Evolutionary conservation across 2,113 vertebrate genomes (phyloP).

Genomic region (Pomatostomus ruficeps): DNA sequence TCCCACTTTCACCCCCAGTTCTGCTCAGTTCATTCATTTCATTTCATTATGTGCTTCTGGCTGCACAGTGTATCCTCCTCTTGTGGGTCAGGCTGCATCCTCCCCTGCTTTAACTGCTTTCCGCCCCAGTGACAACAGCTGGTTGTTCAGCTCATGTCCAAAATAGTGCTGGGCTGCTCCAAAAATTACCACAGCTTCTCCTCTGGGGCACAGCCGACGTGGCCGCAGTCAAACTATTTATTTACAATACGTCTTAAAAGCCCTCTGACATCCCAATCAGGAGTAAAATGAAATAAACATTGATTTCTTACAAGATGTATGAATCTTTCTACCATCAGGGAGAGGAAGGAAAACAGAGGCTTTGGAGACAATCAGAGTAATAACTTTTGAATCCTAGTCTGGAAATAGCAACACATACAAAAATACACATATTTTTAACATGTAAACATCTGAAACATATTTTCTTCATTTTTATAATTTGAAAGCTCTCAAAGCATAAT

Average conservation of each 20-base stretch:
- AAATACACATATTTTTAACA: neutral
- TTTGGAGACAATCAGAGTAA: neutral
- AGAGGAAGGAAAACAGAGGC: neutral
- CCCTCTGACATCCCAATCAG: neutral
- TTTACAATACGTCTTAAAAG: conserved; percentile 9
- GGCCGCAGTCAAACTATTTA: neutral
- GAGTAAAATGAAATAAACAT: neutral
- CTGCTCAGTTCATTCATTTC: neutral
- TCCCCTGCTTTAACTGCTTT: neutral
- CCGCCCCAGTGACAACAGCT: neutral
- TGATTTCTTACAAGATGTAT: neutral
- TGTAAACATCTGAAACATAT: neutral
- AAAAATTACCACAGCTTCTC: neutral
- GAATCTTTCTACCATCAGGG: neutral
- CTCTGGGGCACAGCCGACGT: neutral
- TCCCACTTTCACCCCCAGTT: neutral
- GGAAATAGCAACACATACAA: neutral
- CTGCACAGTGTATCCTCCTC: neutral
- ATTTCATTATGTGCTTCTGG: no score
- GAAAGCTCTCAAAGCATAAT: neutral
- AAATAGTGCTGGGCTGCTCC: neutral
- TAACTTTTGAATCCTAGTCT: neutral
- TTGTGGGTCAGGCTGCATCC: neutral
- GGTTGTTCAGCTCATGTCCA: neutral
- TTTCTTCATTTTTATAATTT: neutral